Conservation (phyloP, 2,888 invertebrate genomes). For the Leptarthrus brevirostris region DNA sequence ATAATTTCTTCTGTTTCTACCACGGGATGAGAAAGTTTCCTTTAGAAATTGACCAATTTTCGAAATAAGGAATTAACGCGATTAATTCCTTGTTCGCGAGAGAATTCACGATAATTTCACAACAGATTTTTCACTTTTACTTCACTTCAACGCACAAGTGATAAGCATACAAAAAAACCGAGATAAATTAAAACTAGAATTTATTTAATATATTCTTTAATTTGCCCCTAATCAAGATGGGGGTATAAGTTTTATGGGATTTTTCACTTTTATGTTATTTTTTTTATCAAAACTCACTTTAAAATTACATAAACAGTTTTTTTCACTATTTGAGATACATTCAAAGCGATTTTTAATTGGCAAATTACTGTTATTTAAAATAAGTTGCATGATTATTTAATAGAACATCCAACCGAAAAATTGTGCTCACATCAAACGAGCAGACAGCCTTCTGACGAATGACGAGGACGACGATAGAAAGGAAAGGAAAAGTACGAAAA, state of each 20-base stretch:
- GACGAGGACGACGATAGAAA: neutral
- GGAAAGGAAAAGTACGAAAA: neutral
- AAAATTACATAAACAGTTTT: slow-evolving; percentile 50
- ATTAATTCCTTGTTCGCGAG: neutral
- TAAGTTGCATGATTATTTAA: slow-evolving; percentile 67
- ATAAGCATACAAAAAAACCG: neutral
- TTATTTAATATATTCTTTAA: slow-evolving; percentile 42
- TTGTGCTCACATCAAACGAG: slow-evolving; percentile 44
- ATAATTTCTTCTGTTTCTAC: slow-evolving; percentile 56
- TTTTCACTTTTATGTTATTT: slow-evolving; percentile 59
- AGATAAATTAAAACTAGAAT: slow-evolving; percentile 22
- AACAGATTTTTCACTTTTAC: no score
- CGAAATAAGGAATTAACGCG: neutral
- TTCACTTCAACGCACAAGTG: no score
- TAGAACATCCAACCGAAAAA: slow-evolving; percentile 56
- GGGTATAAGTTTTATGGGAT: slow-evolving; percentile 62
- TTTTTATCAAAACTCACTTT: slow-evolving; percentile 23
- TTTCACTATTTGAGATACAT: slow-evolving; percentile 48
- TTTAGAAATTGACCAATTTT: neutral
- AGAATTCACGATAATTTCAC: neutral
- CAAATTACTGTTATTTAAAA: slow-evolving; percentile 60
- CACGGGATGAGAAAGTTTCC: neutral
- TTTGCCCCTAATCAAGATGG: slow-evolving; percentile 64
- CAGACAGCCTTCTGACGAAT: slow-evolving; percentile 36
- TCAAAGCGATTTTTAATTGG: slow-evolving; percentile 45